Evolutionary conservation across 2,113 vertebrate species (phyloP), one percentile per base, ranked within the genome.

Genomic region (Mohoua ochrocephala): DNA sequence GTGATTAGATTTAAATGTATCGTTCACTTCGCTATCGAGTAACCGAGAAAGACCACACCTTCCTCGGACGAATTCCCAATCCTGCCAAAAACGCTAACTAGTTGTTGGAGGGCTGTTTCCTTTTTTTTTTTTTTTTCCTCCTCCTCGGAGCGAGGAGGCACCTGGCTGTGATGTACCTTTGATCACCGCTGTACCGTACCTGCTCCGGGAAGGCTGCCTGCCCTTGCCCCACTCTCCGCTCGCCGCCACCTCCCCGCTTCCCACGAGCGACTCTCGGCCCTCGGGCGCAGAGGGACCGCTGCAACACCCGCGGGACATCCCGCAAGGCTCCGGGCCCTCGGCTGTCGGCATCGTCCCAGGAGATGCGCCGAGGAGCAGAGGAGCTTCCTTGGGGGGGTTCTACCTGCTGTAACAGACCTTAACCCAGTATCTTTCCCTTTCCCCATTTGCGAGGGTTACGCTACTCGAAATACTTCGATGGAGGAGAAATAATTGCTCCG

Each of bases 1-100:
- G 11, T 85, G 87, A 83, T 82, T 85, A 90, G 57, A 86, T 88
- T 90, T 91, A 91, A 95, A 93, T 11, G 59, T 87, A 91, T 93
- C 87, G 85, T 90, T 95, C 60, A 7, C n/a, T 80, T 85, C 19
- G 13, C 84, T 92, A 75, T 80, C 75, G 65, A 81, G 44, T 86
- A 61, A 94, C 75, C 13, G 83, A 78, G 82, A 86, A 71, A 95
- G 85, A 95, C 87, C 82, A 80, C 95, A 93, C 85, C 93, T 97
- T 89, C 70, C 67, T 69, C 71, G 27, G 42, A 84, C 33, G 44
- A 64, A 49, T 49, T 91, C 69, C 53, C 65, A 73, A 28, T 20
- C 56, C 69, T 86, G 50, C 63, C 52, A 76, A 93, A 94, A 88
- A 49, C 17, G 30, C 78, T 70, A 52, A 56, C 26, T 31, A 77